A percentile compares a stretch with the other conserved stretches of the same genome.
Evolutionary conservation across 2,888 invertebrate genomes (phyloP).

Genomic region (Gerris lacustris): DNA sequence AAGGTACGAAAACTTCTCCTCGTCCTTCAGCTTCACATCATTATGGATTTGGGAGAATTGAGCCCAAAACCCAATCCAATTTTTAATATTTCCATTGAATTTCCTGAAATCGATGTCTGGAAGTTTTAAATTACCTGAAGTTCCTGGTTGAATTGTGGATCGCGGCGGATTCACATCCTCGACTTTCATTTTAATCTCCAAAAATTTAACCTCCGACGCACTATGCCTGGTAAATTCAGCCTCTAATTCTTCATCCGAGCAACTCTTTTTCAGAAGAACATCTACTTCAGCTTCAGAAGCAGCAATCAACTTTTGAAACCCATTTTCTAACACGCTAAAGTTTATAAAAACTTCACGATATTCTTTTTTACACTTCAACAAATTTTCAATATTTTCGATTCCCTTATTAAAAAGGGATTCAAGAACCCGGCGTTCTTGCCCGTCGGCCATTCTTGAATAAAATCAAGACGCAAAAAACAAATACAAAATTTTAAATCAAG

Average conservation of each 20-base stretch:
- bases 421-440: background rate
- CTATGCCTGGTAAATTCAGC: background rate
- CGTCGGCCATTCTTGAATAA: background rate
- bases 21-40: slow-evolving; percentile 21
- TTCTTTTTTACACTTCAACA: background rate
- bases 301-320: background rate
- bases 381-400: background rate
- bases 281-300: background rate
- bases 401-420: background rate
- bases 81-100: slow-evolving; percentile 27
- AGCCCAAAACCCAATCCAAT: slow-evolving; percentile 31
- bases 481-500: background rate
- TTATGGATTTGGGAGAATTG: slow-evolving; percentile 30
- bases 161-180: background rate
- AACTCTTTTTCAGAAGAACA: background rate
- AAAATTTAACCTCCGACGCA: background rate
- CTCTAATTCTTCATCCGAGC: background rate
- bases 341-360: background rate
- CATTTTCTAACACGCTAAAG: background rate
- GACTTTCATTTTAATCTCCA: background rate
- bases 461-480: no score
- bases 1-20: slow-evolving; percentile 30
- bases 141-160: background rate
- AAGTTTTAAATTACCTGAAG: background rate
- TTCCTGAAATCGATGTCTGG: slow-evolving; percentile 20